Conservation (phyloP, 2,797 vertebrate genomes). For the Rhincodon typus region DNA sequence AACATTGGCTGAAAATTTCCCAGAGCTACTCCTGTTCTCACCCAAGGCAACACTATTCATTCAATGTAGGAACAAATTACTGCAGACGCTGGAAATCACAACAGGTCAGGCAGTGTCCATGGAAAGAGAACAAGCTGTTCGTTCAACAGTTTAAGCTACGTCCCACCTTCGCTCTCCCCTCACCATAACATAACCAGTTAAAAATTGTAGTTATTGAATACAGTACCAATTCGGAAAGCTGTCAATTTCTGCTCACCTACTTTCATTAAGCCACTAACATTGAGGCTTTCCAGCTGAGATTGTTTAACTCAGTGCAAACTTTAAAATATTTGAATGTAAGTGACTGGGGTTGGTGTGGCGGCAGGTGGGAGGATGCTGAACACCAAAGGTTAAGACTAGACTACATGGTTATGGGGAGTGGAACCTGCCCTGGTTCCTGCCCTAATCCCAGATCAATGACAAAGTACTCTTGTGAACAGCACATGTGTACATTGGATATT, state of each 20-base stretch:
- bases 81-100: too few species aligned
- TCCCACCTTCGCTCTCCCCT: too few species aligned
- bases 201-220: too few species aligned
- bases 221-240: too few species aligned
- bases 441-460: not conserved
- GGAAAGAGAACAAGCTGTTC: not conserved
- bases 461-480: not conserved
- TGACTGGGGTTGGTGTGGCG: not conserved
- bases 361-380: too few species aligned
- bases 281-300: not conserved
- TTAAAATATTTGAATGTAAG: not conserved
- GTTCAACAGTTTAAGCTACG: not conserved
- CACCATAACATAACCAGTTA: not conserved
- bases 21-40: not conserved
- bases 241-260: not conserved
- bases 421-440: not conserved
- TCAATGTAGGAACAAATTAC: not conserved
- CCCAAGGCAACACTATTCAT: not conserved
- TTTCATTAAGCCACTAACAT: too few species aligned
- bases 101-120: too few species aligned
- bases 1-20: too few species aligned
- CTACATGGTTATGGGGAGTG: not conserved
- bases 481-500: not conserved
- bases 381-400: not conserved
- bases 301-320: not conserved